These are phyloP conservation scores for Vesta saturnalis DNA, from an alignment of 2,888 invertebrate genomes.

Conservation along the genomic window DNA sequence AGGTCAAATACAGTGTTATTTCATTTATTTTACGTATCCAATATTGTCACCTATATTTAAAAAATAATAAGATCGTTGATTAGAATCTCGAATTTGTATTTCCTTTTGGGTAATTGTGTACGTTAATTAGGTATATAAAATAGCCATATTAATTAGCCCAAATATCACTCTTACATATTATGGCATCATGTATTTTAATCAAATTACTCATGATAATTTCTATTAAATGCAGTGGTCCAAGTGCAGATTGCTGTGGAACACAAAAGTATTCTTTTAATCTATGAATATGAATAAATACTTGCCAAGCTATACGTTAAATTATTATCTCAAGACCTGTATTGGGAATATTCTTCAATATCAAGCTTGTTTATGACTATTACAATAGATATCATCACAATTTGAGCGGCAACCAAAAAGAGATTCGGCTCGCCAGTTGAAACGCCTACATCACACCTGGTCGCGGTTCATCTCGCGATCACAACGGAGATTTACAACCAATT, in stretches of 20 bases:
- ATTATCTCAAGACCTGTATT: constrained; percentile 9
- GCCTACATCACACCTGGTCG: constrained; percentile 52
- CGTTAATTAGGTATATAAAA: no score
- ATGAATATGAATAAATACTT: not conserved
- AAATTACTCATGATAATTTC: no score
- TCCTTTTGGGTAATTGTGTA: no score
- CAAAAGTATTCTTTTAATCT: not conserved
- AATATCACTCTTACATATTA: no score
- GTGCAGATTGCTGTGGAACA: not conserved
- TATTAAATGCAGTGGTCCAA: not conserved
- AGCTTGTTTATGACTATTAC: constrained; percentile 36
- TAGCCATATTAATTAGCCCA: no score
- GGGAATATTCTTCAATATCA: constrained; percentile 15
- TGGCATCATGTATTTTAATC: no score
- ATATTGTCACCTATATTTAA: no score
- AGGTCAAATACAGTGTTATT: no score
- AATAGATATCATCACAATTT: constrained; percentile 45
- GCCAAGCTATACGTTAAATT: constrained; percentile 3
- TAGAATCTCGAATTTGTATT: no score
- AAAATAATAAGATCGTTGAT: no score
- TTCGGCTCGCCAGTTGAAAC: constrained; percentile 48
- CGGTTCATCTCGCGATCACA: constrained; percentile 48
- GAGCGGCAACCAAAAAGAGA: constrained; percentile 49
- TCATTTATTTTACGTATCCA: no score
- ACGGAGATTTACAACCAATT: constrained; percentile 50